Conservation (phyloP, 2,113 vertebrate genomes). For the Ondatra zibethicus region DNA sequence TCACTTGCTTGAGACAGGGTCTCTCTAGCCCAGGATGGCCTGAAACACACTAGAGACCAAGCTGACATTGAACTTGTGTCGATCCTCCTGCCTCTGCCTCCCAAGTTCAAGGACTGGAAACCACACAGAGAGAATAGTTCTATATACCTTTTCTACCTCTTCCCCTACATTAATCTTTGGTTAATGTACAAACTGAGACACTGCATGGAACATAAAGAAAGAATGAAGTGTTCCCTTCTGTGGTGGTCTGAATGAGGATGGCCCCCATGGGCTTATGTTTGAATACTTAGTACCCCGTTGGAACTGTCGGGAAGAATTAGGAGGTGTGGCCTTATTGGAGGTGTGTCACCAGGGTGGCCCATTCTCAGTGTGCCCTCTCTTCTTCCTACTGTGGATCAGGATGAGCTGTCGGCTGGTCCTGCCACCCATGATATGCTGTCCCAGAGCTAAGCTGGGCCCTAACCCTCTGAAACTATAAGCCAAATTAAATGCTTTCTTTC, state of each 20-base stretch:
- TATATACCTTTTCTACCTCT: not conserved
- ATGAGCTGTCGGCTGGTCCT: not conserved
- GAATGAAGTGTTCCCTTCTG: not conserved
- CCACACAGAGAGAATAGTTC: not conserved
- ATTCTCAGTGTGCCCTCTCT: not conserved
- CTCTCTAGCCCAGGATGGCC: not conserved
- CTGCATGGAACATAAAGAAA: not conserved
- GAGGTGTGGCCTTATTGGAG: not conserved
- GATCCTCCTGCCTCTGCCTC: not conserved
- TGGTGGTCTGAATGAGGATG: not conserved
- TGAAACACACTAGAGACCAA: not conserved
- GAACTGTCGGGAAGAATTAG: not conserved
- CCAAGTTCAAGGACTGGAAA: not conserved
- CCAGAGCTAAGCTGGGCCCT: not conserved
- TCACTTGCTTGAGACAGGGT: not conserved
- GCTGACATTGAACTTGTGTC: not conserved
- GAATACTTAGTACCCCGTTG: not conserved
- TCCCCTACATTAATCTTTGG: not conserved
- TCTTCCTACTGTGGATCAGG: not conserved
- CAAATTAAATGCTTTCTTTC: not conserved
- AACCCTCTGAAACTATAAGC: not conserved
- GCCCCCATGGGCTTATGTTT: not conserved
- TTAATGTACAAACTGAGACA: constrained; percentile 34
- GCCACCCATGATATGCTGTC: not conserved
- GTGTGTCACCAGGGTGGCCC: not conserved